Evolutionary conservation across 1,140 invertebrate genomes (phyloP), one percentile per base, ranked within the genome.

Genomic region (Nomia melanderi): DNA sequence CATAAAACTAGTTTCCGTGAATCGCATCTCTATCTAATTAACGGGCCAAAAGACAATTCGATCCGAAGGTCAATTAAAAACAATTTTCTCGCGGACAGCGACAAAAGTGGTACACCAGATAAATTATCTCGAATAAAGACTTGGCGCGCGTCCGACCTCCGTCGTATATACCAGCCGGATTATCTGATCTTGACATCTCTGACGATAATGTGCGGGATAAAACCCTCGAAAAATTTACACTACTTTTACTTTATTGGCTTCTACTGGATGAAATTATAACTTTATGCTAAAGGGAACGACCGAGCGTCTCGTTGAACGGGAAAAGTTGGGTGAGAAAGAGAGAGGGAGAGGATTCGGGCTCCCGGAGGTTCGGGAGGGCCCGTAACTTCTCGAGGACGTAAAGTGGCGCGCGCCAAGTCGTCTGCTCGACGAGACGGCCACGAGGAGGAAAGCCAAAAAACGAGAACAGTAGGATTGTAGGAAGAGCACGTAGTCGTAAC

Each of bases 391-490:
- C 53, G 57, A 57, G 27, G 54, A 50, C 70, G 31, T 59, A 50
- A 84, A 75, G 47, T 56, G 69, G 57, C 79, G 72, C 74, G 75
- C 79, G 83, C 72, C 78, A 78, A 72, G 71, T 82, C 29, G 50
- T 82, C 76, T 74, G 67, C 44, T 25, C 53, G 73, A 36, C 27
- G 17, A 74, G 47, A 41, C 50, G 14, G n/a, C 56, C 25, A 44
- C 47, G 44, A 67, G 25, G 31, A 70, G 70, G 8, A 70, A 27
- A 83, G 67, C 53, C n/a, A 31, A 50, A 62, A 66, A 69, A 73
- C 31, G 57, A 33, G 39, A n/a, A 41, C 50, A 50, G 29, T 41
- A 9, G 17, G 39, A 31, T 20, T 20, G n/a, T 14, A 25, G 71
- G 29, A 62, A 41, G 44, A 67, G 44, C n/a, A 31, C 31, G 44